Base-by-base conservation (phyloP, 2,797 vertebrate genomes). In the Eutrigla gurnardus region DNA sequence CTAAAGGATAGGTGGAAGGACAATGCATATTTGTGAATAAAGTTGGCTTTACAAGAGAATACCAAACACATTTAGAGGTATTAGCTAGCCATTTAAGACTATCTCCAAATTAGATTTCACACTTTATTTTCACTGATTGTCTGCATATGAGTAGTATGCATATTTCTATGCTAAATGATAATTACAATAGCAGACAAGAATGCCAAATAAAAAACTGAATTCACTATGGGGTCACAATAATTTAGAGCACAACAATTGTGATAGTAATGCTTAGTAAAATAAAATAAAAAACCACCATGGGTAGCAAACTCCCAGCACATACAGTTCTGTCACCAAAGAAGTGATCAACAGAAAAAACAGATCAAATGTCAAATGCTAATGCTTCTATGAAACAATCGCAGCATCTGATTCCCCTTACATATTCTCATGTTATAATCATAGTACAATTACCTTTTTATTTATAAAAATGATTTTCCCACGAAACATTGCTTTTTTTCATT, bases 401-500 rank as follows among this genome's bases (percentile, higher is more conserved):
- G 10, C 4, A 5, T 12, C 5, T 59, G 3, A 77, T 45, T 15
- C 12, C n/a, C 1, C 47, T 53, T 66, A 75, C 40, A 39, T 39
- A 46, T 70, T 59, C 7, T 39, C 3, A 52, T 2, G 42, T 72
- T 64, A 18, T 65, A 8, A 42, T 70, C 4, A 4, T 46, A 33
- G 32, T 39, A 46, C 40, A 47, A 4, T 53, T 50, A 25, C 1
- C 25, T 25, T 25, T 25, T 1, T 25, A 63, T 65, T 18, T 52
- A 53, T 52, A 33, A 65, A 65, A 63, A 49, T 39, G 3, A 9
- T 57, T 62, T 53, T n/a, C 58, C n/a, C 11, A 75, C 33, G 42
- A 69, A 67, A 9, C 14, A 58, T 72, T 37, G 6, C 53, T 55
- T 65, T 58, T 57, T 57, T 8, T 71, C 12, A 46, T 55, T 73